phyloP scores from a whole-genome alignment of 2,888 invertebrate species.

The Acleris holmiana region DNA sequence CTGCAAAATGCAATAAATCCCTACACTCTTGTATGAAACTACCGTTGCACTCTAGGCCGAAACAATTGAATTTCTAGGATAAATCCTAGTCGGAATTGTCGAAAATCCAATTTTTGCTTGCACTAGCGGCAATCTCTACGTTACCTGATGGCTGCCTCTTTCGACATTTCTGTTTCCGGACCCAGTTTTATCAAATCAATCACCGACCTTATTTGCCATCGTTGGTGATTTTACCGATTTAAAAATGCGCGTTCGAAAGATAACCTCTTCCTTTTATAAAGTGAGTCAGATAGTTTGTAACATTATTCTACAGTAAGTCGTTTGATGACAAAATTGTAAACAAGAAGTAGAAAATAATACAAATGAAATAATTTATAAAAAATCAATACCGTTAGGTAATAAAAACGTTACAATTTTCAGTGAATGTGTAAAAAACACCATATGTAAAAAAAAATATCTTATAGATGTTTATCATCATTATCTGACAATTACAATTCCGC shows the following conservation, averaged over 20 bases:
- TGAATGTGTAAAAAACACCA: too few relatives aligned
- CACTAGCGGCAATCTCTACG: conserved; percentile 12
- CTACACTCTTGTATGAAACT: not conserved
- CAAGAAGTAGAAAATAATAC: too few relatives aligned
- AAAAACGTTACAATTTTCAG: too few relatives aligned
- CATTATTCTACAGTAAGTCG: too few relatives aligned
- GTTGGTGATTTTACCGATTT: not conserved
- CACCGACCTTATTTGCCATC: not conserved
- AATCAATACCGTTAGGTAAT: too few relatives aligned
- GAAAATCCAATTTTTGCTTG: conserved; percentile 26
- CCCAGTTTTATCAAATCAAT: conserved; percentile 1
- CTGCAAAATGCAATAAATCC: not conserved
- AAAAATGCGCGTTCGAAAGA: not conserved
- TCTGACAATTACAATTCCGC: too few relatives aligned
- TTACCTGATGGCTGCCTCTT: conserved; percentile 7
- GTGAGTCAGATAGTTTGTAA: too few relatives aligned
- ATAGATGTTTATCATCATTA: too few relatives aligned
- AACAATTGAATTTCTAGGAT: conserved; percentile 26
- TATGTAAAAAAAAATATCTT: too few relatives aligned
- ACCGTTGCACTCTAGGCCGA: conserved; percentile 10
- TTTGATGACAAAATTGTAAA: too few relatives aligned
- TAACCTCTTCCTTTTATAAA: too few relatives aligned
- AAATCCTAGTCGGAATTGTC: conserved; percentile 16
- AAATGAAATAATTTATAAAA: too few relatives aligned
- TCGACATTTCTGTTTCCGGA: conserved; percentile 19